A percentile compares a stretch with the other conserved stretches of the same genome.
These are phyloP conservation scores for Corythornis madagascariensis DNA, from an alignment of 2,113 vertebrate species.

Conservation along the genomic window DNA sequence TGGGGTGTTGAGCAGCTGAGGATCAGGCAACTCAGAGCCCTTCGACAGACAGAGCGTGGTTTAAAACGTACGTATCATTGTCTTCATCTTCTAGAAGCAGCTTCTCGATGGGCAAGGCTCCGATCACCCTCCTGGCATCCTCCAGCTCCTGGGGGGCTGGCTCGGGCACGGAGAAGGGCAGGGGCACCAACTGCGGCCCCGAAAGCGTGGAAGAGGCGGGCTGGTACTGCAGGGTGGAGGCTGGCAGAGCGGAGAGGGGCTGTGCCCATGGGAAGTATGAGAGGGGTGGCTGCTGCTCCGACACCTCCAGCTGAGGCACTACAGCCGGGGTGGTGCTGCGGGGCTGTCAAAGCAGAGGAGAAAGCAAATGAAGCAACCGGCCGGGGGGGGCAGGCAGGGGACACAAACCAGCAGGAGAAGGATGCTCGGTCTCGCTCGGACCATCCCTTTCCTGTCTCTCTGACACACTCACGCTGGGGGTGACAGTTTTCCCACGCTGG, in stretches of 20 bases:
- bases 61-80: constrained; percentile 81
- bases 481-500: background rate
- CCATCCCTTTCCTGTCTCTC: background rate
- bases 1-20: background rate
- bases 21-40: constrained; percentile 67
- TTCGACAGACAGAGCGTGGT: constrained; percentile 80
- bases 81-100: constrained; percentile 84
- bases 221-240: constrained; percentile 81
- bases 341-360: constrained; percentile 71
- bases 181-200: constrained; percentile 80
- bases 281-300: constrained; percentile 82
- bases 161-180: constrained; percentile 84
- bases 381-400: background rate
- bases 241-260: constrained; percentile 83
- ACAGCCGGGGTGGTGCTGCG: constrained; percentile 69
- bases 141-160: constrained; percentile 81
- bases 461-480: background rate
- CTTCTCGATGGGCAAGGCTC: constrained; percentile 85
- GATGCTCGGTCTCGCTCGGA: background rate
- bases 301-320: constrained; percentile 83
- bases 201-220: constrained; percentile 77
- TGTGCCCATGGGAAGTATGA: constrained; percentile 92
- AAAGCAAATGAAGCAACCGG: background rate
- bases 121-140: constrained; percentile 73
- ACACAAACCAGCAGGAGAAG: background rate